Percentiles rank a stretch among this genome's conserved stretches.
These are phyloP conservation scores for Tenthredo mesomela DNA, from an alignment of 2,888 invertebrate genomes.

Conservation along the genomic window DNA sequence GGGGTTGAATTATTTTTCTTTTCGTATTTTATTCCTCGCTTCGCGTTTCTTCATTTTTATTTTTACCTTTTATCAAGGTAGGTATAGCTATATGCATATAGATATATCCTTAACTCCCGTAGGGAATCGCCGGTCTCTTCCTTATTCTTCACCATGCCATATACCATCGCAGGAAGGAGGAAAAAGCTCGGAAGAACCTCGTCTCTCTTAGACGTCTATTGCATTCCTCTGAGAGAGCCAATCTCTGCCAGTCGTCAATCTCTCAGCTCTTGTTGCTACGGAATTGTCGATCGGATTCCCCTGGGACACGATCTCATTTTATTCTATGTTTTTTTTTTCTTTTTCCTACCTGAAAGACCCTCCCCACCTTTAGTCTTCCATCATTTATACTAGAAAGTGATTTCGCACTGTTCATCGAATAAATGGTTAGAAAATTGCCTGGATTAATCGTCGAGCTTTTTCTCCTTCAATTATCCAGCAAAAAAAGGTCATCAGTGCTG, in stretches of 20 bases:
- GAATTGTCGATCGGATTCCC: slow-evolving; percentile 26
- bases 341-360: background rate
- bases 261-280: slow-evolving; percentile 21
- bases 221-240: slow-evolving; percentile 66
- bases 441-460: background rate
- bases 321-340: background rate
- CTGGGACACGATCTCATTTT: slow-evolving; percentile 35
- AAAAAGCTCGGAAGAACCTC: background rate
- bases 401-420: background rate
- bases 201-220: slow-evolving; percentile 60
- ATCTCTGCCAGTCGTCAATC: slow-evolving; percentile 63
- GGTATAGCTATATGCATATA: background rate
- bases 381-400: slow-evolving; percentile 18
- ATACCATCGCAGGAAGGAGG: background rate
- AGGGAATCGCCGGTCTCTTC: background rate
- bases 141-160: background rate
- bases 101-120: background rate
- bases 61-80: background rate
- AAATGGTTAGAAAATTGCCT: background rate
- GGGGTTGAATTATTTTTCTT: background rate
- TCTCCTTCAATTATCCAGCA: background rate
- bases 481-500: background rate
- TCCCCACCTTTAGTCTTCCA: background rate
- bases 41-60: background rate
- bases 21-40: background rate